phyloP scores from a whole-genome alignment of 2,113 vertebrate genomes.

The Pungitius pungitius region DNA sequence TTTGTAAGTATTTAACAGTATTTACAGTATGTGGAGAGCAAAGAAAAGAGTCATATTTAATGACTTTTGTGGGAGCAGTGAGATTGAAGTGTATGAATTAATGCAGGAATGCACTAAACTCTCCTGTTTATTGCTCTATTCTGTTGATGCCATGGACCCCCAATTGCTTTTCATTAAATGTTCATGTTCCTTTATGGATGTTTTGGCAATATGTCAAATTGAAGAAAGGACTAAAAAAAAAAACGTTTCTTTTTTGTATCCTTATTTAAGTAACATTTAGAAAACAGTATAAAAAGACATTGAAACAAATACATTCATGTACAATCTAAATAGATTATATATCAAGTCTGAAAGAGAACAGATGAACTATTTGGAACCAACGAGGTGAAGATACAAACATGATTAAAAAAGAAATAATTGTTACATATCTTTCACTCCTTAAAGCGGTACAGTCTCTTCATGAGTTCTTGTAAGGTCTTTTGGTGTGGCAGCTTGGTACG shows the following conservation, averaged over 20 bases:
- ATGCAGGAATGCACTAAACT: neutral
- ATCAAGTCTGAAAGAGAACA: conserved; percentile 38
- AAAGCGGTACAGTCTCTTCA: conserved; percentile 29
- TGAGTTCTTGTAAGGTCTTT: conserved; percentile 27
- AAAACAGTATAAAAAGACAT: conserved; percentile 69
- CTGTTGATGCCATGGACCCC: neutral
- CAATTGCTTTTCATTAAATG: neutral
- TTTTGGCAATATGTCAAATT: neutral
- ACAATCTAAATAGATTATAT: conserved; percentile 47
- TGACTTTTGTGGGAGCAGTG: neutral
- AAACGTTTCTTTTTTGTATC: conserved; percentile 14
- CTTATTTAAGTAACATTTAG: conserved; percentile 37
- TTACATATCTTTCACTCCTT: conserved; percentile 10
- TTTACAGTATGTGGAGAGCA: too few relatives aligned
- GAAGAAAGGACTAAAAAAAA: neutral
- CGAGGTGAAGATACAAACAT: conserved; percentile 35
- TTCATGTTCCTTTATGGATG: neutral
- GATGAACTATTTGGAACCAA: conserved; percentile 16
- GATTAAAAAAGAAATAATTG: neutral
- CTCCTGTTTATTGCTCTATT: neutral
- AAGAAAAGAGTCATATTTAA: too few relatives aligned
- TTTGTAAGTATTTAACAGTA: too few relatives aligned
- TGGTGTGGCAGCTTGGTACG: neutral
- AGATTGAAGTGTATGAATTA: neutral
- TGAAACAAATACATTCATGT: conserved; percentile 67